Conservation (phyloP, 2,888 invertebrate species). For the Prenolepis imparis region DNA sequence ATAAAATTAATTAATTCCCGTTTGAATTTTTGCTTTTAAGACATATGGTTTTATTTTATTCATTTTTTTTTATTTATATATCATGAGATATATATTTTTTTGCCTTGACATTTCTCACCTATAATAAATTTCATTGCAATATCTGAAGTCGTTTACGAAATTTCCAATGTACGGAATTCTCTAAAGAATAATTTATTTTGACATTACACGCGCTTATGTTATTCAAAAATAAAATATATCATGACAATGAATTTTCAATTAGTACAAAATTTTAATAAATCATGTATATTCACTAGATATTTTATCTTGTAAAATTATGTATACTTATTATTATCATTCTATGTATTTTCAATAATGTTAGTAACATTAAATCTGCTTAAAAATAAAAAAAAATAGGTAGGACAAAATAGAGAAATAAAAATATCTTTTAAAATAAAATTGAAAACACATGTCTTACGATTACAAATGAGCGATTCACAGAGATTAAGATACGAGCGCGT, state of each 20-base stretch:
- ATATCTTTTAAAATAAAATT: background rate
- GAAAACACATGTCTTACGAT: background rate
- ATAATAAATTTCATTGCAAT: background rate
- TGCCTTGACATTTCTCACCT: background rate
- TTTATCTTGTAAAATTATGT: background rate
- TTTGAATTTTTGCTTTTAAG: background rate
- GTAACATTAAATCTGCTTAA: background rate
- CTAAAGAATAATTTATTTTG: background rate
- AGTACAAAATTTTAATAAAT: background rate
- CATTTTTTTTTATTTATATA: background rate
- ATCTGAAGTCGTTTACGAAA: background rate
- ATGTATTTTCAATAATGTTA: background rate
- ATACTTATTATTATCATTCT: background rate
- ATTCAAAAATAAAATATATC: slow-evolving; percentile 1
- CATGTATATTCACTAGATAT: background rate
- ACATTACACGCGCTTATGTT: background rate
- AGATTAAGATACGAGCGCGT: slow-evolving; percentile 10
- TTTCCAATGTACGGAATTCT: background rate
- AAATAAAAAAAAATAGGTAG: background rate
- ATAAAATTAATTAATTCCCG: background rate
- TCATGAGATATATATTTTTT: background rate
- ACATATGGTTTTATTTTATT: background rate
- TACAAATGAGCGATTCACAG: background rate
- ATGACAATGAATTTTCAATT: background rate
- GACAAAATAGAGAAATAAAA: background rate